phyloP scores from a whole-genome alignment of 2,888 invertebrate species.

The Caenorhabditis angaria region DNA sequence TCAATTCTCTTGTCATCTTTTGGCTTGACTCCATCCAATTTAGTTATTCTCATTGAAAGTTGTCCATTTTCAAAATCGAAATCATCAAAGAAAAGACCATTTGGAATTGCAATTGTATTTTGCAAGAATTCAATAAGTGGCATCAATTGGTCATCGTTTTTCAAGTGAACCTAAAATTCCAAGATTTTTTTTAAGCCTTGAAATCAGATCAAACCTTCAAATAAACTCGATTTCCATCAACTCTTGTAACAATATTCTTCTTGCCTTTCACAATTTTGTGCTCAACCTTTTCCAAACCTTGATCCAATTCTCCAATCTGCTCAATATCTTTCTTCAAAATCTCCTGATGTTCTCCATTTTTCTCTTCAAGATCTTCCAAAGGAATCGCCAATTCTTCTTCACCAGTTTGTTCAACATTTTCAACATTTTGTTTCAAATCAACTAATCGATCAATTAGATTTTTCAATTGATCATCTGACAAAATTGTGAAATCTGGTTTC shows the following conservation, averaged over 20 bases:
- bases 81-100: slow-evolving; percentile 69
- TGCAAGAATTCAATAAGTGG: slow-evolving; percentile 68
- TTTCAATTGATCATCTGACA: slow-evolving; percentile 47
- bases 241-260: slow-evolving; percentile 53
- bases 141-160: slow-evolving; percentile 61
- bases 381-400: slow-evolving; percentile 57
- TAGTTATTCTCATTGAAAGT: slow-evolving; percentile 66
- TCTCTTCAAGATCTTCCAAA: slow-evolving; percentile 45
- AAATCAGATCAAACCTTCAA: too few species aligned
- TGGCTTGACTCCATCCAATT: slow-evolving; percentile 50
- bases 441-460: slow-evolving; percentile 32
- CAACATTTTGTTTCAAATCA: slow-evolving; percentile 18
- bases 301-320: slow-evolving; percentile 63
- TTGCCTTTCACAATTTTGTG: slow-evolving; percentile 71
- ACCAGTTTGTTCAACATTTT: slow-evolving; percentile 19
- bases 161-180: slow-evolving; percentile 31
- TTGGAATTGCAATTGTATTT: slow-evolving; percentile 68
- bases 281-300: slow-evolving; percentile 63
- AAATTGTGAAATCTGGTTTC: slow-evolving; percentile 41
- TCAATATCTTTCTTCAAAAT: slow-evolving; percentile 70
- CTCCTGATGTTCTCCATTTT: slow-evolving; percentile 20
- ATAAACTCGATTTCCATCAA: slow-evolving; percentile 71
- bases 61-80: slow-evolving; percentile 63
- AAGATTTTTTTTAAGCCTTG: slow-evolving; percentile 15
- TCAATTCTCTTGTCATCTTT: slow-evolving; percentile 61